Conservation (phyloP, 2,113 vertebrate species). For the Mellivora capensis region DNA sequence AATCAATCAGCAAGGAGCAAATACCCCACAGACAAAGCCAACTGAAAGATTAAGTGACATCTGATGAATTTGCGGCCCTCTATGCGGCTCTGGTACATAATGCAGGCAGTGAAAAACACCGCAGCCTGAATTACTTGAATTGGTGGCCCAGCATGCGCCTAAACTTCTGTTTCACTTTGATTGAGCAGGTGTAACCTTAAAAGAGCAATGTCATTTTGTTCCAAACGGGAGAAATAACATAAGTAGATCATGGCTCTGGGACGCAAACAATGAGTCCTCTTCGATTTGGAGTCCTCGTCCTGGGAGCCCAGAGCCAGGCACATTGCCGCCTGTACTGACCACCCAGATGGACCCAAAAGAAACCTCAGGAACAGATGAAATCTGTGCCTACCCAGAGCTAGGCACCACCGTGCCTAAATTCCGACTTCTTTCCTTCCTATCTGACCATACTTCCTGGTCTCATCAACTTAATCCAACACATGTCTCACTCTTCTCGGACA, state of each 20-base stretch:
- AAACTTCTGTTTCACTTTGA: neutral
- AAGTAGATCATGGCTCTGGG: neutral
- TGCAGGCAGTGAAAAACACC: neutral
- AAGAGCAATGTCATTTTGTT: neutral
- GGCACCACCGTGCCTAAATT: too few relatives aligned
- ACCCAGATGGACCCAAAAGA: neutral
- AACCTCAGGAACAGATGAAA: neutral
- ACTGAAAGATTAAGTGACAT: neutral
- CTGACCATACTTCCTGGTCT: neutral
- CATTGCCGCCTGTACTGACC: neutral
- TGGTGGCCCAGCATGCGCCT: neutral
- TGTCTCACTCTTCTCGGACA: neutral
- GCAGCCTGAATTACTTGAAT: neutral
- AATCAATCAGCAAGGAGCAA: neutral
- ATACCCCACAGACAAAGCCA: neutral
- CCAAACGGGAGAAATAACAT: slow-evolving; percentile 10
- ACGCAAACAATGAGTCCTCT: neutral
- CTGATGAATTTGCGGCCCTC: neutral
- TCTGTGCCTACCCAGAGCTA: neutral
- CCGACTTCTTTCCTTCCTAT: neutral
- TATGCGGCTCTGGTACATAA: too few relatives aligned
- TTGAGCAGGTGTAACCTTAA: neutral
- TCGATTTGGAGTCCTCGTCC: neutral
- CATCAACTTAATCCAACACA: neutral
- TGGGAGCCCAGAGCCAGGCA: neutral